Percentiles rank a stretch among this genome's conserved stretches.
phyloP scores from a whole-genome alignment of 2,113 vertebrate genomes.

The Prunella fulvescens region DNA sequence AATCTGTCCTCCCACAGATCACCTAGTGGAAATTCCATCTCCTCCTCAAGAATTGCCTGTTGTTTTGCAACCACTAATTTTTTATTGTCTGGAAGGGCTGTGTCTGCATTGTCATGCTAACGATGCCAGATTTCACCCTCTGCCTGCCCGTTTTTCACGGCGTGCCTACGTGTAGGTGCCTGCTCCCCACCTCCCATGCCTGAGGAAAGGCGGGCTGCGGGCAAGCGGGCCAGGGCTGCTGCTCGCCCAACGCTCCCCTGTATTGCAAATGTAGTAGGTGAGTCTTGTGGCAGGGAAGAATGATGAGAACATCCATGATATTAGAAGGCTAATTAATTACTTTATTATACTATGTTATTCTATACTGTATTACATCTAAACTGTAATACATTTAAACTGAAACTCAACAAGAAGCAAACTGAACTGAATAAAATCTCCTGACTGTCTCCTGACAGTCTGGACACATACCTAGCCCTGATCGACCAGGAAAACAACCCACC shows the following conservation, averaged over 20 bases:
- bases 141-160: not conserved
- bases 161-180: not conserved
- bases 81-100: not conserved
- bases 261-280: no score
- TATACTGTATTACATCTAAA: no score
- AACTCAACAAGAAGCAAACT: no score
- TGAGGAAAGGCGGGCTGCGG: not conserved
- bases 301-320: no score
- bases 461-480: no score
- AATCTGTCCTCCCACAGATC: not conserved
- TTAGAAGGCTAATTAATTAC: no score
- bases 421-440: no score
- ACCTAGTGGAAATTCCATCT: not conserved
- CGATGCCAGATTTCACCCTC: not conserved
- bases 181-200: not conserved
- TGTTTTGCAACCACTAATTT: not conserved
- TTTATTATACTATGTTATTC: no score
- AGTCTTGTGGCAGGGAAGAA: no score
- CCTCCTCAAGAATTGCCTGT: not conserved
- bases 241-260: fast-evolving
- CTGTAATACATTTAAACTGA: no score
- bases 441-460: no score
- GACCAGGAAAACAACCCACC: no score
- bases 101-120: not conserved
- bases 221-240: not conserved